These are phyloP conservation scores for Drosophila nigricruria DNA, from an alignment of 2,888 invertebrate species.

Conservation along the genomic window DNA sequence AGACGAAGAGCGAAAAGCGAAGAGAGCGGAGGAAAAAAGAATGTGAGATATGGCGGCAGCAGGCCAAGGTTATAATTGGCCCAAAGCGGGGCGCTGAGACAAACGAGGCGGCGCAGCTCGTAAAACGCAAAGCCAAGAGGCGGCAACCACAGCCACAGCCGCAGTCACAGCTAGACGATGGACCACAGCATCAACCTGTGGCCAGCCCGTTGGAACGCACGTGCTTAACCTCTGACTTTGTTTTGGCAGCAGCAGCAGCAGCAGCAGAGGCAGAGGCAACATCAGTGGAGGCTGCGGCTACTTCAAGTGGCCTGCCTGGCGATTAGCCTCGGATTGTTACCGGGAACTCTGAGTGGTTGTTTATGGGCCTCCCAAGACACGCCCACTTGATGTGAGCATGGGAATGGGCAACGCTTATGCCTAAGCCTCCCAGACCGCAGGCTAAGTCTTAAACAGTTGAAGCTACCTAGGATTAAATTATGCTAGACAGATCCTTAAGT, in stretches of 20 bases:
- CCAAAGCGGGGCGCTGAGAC: constrained; percentile 73
- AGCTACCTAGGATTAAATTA: constrained; percentile 15
- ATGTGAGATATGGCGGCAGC: constrained; percentile 77
- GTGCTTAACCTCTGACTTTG: constrained; percentile 81
- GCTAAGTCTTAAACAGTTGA: constrained; percentile 7
- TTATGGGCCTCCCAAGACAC: constrained; percentile 72
- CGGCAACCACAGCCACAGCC: constrained; percentile 51
- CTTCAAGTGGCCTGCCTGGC: constrained; percentile 69
- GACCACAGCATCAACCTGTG: constrained; percentile 59
- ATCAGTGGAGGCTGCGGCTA: constrained; percentile 50
- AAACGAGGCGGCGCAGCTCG: constrained; percentile 64
- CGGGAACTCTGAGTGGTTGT: constrained; percentile 71
- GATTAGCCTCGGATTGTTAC: constrained; percentile 76
- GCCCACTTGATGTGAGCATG: constrained; percentile 62
- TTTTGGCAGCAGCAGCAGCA: constrained; percentile 61
- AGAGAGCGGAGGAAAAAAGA: constrained; percentile 25
- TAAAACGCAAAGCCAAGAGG: constrained; percentile 61
- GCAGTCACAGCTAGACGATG: constrained; percentile 38
- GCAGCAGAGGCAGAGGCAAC: constrained; percentile 10
- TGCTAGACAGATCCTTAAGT: constrained; percentile 18
- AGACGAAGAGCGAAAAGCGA: constrained; percentile 25
- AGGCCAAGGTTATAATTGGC: constrained; percentile 83
- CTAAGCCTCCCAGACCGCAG: constrained; percentile 26
- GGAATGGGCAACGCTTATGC: constrained; percentile 40
- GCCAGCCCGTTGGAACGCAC: constrained; percentile 67